These are phyloP conservation scores for Chiroxiphia lanceolata DNA, from an alignment of 2,797 vertebrate species.

Conservation along the genomic window DNA sequence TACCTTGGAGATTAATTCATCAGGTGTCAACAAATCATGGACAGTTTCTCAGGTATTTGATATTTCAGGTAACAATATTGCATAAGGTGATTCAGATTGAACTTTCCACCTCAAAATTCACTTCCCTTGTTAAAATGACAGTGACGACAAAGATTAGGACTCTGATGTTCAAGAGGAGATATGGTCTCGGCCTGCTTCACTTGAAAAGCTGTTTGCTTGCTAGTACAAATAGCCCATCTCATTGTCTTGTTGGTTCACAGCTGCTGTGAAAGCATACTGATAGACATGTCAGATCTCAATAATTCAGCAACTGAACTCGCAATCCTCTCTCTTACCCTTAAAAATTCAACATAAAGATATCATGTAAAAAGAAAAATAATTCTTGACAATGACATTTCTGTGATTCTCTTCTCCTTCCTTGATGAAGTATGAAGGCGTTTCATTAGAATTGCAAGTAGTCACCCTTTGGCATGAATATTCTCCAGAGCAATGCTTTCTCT, in stretches of 20 bases:
- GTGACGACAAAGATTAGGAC: neutral
- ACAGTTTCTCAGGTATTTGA: neutral
- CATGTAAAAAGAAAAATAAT: conserved; percentile 1
- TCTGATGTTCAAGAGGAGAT: neutral
- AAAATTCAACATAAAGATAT: neutral
- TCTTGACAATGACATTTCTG: conserved; percentile 17
- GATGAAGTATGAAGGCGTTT: neutral
- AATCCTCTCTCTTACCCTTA: neutral
- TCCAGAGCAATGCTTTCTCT: conserved; percentile 8
- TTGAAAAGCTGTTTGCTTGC: neutral
- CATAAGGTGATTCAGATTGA: neutral
- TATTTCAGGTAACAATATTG: neutral
- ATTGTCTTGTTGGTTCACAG: neutral
- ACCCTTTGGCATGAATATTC: conserved; percentile 40
- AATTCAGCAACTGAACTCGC: neutral
- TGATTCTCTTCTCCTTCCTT: neutral
- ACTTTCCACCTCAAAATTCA: neutral
- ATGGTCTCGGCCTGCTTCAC: neutral
- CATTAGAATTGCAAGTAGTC: conserved; percentile 45
- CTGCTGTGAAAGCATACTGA: neutral
- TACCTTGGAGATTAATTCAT: neutral
- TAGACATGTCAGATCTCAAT: neutral
- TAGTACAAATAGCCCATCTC: neutral
- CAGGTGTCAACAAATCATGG: neutral
- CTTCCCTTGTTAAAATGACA: neutral